Percentiles rank a stretch among this genome's conserved stretches.
Evolutionary conservation across 2,797 vertebrate species (phyloP).

Genomic region (Sitta carolinensis): DNA sequence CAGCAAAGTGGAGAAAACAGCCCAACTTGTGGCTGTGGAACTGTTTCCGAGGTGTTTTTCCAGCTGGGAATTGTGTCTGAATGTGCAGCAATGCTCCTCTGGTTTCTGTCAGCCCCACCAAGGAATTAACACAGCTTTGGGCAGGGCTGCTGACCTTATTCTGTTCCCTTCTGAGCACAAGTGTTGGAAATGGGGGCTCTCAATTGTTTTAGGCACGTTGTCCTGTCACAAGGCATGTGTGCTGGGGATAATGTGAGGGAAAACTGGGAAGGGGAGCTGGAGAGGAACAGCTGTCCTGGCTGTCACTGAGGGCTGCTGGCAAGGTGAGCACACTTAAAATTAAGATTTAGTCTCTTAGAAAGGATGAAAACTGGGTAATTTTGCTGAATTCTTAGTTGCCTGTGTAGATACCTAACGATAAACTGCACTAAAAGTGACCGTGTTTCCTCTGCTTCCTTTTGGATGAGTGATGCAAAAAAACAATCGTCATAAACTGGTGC

Average conservation of each 20-base stretch:
- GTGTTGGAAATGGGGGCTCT: fast-evolving
- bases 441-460: background rate
- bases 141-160: background rate
- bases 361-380: background rate
- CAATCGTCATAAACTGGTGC: fast-evolving
- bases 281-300: background rate
- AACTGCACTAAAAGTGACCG: background rate
- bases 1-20: background rate
- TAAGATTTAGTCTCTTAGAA: background rate
- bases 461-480: background rate
- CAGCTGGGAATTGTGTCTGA: background rate
- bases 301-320: background rate
- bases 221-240: background rate
- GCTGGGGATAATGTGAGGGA: background rate
- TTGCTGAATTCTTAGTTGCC: background rate
- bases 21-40: background rate
- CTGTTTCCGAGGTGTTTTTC: background rate
- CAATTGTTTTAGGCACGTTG: fast-evolving
- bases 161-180: background rate
- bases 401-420: no score
- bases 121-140: background rate
- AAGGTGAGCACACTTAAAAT: fast-evolving
- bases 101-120: background rate
- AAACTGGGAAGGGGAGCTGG: background rate
- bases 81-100: background rate